A percentile compares a stretch with the other conserved stretches of the same genome.
phyloP scores from a whole-genome alignment of 2,888 invertebrate genomes.

The Lasioglossum lativentre region DNA sequence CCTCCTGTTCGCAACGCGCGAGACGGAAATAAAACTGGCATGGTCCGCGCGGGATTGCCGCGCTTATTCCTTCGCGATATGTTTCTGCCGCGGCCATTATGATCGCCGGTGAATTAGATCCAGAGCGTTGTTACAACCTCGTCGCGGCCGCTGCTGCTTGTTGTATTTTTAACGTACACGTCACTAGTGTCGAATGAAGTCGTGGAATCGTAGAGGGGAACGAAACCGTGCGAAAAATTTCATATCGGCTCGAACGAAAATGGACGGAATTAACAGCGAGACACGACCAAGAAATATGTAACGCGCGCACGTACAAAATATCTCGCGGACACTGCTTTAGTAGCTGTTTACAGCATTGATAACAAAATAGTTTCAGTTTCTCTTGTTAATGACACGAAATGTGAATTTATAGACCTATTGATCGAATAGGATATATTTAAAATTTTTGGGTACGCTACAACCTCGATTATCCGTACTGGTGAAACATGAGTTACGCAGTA shows the following conservation, averaged over 20 bases:
- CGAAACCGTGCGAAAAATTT: not conserved
- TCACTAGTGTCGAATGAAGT: not conserved
- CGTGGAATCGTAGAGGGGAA: not conserved
- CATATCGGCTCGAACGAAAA: not conserved
- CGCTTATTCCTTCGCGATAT: conserved; percentile 39
- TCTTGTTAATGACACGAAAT: not conserved
- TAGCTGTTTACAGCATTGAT: no score
- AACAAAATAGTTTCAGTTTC: no score
- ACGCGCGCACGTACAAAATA: not conserved
- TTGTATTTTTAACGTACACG: conserved; percentile 33
- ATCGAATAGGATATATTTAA: no score
- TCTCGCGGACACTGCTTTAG: not conserved
- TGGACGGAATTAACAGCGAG: not conserved
- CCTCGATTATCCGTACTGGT: no score
- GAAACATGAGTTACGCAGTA: no score
- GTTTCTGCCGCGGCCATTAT: conserved; percentile 38
- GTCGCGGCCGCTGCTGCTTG: not conserved
- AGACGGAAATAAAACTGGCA: conserved; percentile 69
- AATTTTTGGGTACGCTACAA: no score
- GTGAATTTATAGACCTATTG: no score
- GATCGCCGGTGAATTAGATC: conserved; percentile 28
- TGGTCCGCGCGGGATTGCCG: conserved; percentile 41
- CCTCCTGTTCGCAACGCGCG: conserved; percentile 55
- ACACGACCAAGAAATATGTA: not conserved
- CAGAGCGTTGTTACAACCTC: not conserved